Evolutionary conservation across 2,888 invertebrate genomes (phyloP).

Genomic region (Leptopilina drosophilae): DNA sequence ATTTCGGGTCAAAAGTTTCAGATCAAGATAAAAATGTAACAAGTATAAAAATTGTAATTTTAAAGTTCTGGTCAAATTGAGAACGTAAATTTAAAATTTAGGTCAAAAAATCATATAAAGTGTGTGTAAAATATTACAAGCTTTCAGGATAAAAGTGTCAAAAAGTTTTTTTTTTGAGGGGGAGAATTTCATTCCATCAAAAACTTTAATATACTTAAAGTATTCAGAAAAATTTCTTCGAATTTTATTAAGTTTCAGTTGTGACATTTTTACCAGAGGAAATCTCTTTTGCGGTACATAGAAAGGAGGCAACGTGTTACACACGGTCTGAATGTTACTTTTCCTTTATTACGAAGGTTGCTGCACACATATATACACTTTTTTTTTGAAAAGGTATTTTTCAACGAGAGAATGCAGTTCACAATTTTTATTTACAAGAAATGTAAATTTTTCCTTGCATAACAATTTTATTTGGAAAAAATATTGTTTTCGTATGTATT

Average conservation of each 20-base stretch:
- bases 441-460: neutral
- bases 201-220: constrained; percentile 1
- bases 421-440: constrained; percentile 1
- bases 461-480: too few species aligned
- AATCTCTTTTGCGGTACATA: neutral
- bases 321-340: constrained; percentile 19
- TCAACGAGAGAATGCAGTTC: neutral
- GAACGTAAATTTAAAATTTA: too few species aligned
- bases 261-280: neutral
- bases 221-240: neutral
- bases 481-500: too few species aligned
- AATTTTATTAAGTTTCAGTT: constrained; percentile 12
- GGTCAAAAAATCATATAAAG: too few species aligned
- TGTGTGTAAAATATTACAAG: neutral
- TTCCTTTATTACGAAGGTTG: neutral
- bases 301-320: neutral
- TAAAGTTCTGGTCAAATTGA: too few species aligned
- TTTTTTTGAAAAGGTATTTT: neutral
- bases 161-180: neutral
- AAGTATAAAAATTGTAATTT: too few species aligned
- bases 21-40: too few species aligned
- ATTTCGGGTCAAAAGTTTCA: too few species aligned
- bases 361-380: neutral
- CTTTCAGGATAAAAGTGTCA: neutral
- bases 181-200: neutral